Base-by-base conservation (phyloP, 2,113 vertebrate species). In the Corythornis vintsioides region DNA sequence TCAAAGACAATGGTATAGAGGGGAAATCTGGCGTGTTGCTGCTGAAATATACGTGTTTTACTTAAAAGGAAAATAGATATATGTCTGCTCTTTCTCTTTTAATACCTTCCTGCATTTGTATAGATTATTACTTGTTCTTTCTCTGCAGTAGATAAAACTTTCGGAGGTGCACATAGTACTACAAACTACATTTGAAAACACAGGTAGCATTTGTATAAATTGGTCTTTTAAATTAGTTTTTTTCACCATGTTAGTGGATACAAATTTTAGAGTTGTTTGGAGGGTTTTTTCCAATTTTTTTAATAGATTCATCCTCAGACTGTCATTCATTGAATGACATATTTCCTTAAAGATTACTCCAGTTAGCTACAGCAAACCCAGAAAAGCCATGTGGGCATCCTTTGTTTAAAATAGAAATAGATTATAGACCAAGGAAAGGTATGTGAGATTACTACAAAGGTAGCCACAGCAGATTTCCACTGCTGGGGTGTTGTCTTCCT, bases 251-350 rank as follows among this genome's bases (percentile, higher is more conserved):
- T 72, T 6, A 42, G 43, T 17, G 12, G 45, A 19, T 24, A 7
- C 4, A 50, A 10, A 38, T 50, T 76, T 72, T 60, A 33, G 6
- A 24, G 15, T 13, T 4, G 1, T 9, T 52, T 31, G 38, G 38
- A 38, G 38, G 38, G 38, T 26, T 92, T 86, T 81, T 80, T 45
- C 45, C 12, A 60, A 1, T 12, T 13, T 33, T 57, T 42, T 83
- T 64, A 64, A 57, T 5, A 6, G 45, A 21, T 63, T 61, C 20
- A 42, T 70, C 35, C 25, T 65, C 42, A 57, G 42, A n/a, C 29
- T 2, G 1, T 40, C 42, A 7, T 3, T 78, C 57, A 47, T 28
- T 2, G 3, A 74, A 52, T 56, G 6, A 55, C 6, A 1, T 42
- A 26, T 24, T 66, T 48, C 35, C 29, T 35, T 83, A 25, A 69